These are phyloP conservation scores for Alexandromys oeconomus DNA, from an alignment of 2,797 vertebrate genomes.

Conservation along the genomic window DNA sequence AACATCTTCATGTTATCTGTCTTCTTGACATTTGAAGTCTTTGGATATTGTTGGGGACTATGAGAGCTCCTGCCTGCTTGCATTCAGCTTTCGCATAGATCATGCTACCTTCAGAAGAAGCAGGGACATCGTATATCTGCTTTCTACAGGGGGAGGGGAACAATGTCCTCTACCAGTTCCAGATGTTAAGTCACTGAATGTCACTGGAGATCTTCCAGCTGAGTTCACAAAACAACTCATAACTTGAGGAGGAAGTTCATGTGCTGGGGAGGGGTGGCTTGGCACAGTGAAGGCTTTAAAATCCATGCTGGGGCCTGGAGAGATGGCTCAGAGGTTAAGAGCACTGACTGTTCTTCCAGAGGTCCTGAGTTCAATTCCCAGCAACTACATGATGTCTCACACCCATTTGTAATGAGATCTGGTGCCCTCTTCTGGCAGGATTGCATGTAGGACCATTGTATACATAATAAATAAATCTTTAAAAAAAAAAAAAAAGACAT, in stretches of 20 bases:
- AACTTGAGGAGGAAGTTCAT: not conserved
- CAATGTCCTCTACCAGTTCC: not conserved
- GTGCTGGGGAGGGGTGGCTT: not conserved
- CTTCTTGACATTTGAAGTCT: not conserved
- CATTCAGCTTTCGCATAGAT: not conserved
- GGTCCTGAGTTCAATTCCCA: no score
- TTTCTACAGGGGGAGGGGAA: not conserved
- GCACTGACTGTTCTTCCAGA: no score
- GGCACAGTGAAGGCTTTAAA: not conserved
- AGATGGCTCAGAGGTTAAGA: no score
- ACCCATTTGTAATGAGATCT: no score
- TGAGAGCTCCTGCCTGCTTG: not conserved
- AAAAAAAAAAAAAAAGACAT: not conserved
- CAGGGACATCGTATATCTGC: not conserved
- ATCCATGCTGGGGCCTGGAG: not conserved
- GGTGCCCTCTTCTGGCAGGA: no score
- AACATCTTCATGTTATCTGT: not conserved
- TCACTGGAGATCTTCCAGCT: not conserved
- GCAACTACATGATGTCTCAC: no score
- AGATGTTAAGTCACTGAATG: accelerated
- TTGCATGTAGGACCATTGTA: no score
- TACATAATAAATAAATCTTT: no score
- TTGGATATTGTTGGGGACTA: not conserved
- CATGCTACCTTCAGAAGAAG: not conserved
- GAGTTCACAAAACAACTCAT: not conserved